Percentiles rank a stretch among this genome's conserved stretches.
Evolutionary conservation across 2,888 invertebrate genomes (phyloP).

Genomic region (Meteorus colon): DNA sequence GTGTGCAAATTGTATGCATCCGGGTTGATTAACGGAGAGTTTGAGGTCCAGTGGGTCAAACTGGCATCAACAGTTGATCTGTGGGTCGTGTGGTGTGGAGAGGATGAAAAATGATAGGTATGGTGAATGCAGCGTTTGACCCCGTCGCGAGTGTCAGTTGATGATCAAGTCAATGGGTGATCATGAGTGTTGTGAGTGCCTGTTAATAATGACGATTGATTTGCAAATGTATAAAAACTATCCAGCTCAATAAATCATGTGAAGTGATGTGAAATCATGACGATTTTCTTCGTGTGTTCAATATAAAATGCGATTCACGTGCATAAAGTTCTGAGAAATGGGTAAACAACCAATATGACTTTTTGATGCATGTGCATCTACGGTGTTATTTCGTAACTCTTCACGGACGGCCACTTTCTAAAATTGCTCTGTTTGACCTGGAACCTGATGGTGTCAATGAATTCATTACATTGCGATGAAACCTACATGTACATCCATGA

Average conservation of each 20-base stretch:
- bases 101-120: neutral
- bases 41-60: slow-evolving; percentile 35
- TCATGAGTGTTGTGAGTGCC: neutral
- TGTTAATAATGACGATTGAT: neutral
- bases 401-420: slow-evolving; percentile 10
- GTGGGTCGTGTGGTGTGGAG: slow-evolving; percentile 12
- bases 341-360: neutral
- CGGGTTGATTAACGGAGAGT: slow-evolving; percentile 51
- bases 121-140: slow-evolving; percentile 13
- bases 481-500: neutral
- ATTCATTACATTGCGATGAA: neutral
- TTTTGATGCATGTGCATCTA: neutral
- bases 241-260: too few relatives aligned
- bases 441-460: neutral
- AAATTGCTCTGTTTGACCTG: neutral
- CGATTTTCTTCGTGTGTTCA: too few relatives aligned
- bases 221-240: too few relatives aligned
- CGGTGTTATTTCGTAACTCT: slow-evolving; percentile 4
- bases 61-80: slow-evolving; percentile 24
- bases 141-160: slow-evolving; percentile 15
- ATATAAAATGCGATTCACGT: neutral
- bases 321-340: neutral
- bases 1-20: slow-evolving; percentile 43
- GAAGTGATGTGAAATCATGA: too few relatives aligned
- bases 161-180: slow-evolving; percentile 11